phyloP scores from a whole-genome alignment of 1,140 invertebrate species.

The Meloidogyne exigua region DNA sequence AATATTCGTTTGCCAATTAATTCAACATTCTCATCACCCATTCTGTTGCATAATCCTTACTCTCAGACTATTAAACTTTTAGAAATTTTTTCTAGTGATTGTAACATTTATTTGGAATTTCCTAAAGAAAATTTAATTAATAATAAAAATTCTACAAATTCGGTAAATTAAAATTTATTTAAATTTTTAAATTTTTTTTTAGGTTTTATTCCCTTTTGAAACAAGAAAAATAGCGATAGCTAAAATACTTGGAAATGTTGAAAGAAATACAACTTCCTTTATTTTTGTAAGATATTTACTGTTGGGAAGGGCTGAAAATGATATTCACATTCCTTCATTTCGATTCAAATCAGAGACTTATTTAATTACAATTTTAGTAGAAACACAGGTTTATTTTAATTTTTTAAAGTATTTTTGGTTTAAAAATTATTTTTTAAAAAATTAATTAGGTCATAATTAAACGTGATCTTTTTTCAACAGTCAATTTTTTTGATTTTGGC shows the following conservation, averaged over 20 bases:
- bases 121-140: not conserved
- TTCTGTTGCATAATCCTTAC: constrained; percentile 90
- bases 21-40: constrained; percentile 82
- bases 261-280: constrained; percentile 80
- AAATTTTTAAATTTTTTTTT: constrained; percentile 27
- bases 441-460: constrained; percentile 73
- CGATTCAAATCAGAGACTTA: not conserved
- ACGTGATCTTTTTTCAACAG: constrained; percentile 75
- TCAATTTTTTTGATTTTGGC: constrained; percentile 80
- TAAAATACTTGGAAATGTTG: constrained; percentile 74
- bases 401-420: not conserved
- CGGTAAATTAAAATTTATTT: not conserved
- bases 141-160: not conserved
- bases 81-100: constrained; percentile 85
- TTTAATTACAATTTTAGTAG: constrained; percentile 18
- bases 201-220: constrained; percentile 81
- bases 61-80: constrained; percentile 78
- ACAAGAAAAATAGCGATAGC: constrained; percentile 84
- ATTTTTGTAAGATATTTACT: constrained; percentile 71
- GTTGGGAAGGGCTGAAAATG: not conserved
- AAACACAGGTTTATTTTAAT: constrained; percentile 26
- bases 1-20: constrained; percentile 86
- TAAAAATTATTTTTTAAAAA: not conserved
- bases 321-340: not conserved
- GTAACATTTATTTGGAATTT: constrained; percentile 76